phyloP scores from a whole-genome alignment of 1,140 invertebrate species.

The Bombus superbus region DNA sequence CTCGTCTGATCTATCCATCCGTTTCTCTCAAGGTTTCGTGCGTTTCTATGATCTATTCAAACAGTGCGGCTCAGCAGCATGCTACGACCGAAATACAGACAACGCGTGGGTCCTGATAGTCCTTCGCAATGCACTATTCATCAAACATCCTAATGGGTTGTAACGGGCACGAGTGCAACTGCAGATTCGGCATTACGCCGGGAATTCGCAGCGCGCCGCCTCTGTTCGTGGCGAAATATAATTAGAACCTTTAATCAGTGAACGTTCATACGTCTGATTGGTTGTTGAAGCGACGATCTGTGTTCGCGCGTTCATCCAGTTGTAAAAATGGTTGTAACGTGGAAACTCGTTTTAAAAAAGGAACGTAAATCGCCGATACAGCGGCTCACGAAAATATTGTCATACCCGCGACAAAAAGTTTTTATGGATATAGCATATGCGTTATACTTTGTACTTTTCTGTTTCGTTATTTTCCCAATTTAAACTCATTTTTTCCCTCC shows the following conservation, averaged over 20 bases:
- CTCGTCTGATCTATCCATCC: background rate
- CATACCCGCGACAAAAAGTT: too few relatives aligned
- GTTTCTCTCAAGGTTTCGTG: constrained; percentile 7
- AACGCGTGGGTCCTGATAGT: constrained; percentile 52
- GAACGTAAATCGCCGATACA: background rate
- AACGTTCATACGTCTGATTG: background rate
- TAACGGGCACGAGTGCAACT: constrained; percentile 56
- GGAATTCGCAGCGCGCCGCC: constrained; percentile 23
- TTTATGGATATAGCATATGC: too few relatives aligned
- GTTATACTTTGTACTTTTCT: too few relatives aligned
- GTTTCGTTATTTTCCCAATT: too few relatives aligned
- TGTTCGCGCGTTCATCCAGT: background rate
- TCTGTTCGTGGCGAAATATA: constrained; percentile 46
- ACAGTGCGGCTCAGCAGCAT: background rate
- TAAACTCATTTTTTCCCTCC: too few relatives aligned
- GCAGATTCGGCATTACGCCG: constrained; percentile 52
- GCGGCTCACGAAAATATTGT: too few relatives aligned
- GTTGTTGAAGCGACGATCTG: background rate
- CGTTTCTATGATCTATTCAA: constrained; percentile 45
- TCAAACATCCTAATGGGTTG: constrained; percentile 69
- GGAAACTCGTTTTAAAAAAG: background rate
- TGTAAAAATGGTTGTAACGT: background rate
- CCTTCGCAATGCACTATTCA: constrained; percentile 60
- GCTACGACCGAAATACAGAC: constrained; percentile 31
- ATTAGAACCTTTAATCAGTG: constrained; percentile 43